Evolutionary conservation across 2,113 vertebrate genomes (phyloP).

Genomic region (Misgurnus mizolepis): DNA sequence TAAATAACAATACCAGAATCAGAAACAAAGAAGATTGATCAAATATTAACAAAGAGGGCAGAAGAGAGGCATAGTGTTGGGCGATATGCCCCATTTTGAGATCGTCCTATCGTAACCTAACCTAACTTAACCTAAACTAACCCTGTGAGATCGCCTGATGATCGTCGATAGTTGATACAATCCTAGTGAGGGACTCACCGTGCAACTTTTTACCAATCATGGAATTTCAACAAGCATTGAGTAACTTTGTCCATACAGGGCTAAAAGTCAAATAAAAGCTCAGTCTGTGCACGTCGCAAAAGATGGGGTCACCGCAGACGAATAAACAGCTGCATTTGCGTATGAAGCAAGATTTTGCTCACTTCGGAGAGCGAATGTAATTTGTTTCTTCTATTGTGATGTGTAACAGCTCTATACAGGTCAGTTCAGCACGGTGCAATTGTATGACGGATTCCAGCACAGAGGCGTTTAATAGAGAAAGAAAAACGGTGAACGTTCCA

Average conservation of each 20-base stretch:
- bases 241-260: background rate
- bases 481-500: background rate
- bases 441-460: background rate
- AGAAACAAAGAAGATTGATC: too few species aligned
- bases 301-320: background rate
- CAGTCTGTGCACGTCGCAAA: background rate
- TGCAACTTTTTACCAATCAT: background rate
- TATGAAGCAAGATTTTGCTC: background rate
- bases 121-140: too few species aligned
- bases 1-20: too few species aligned
- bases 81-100: too few species aligned
- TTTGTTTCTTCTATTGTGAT: constrained; percentile 5
- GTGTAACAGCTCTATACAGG: constrained; percentile 14
- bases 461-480: constrained; percentile 25
- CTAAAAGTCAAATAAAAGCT: background rate
- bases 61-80: too few species aligned
- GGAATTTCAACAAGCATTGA: background rate
- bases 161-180: too few species aligned
- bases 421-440: constrained; percentile 4
- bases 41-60: too few species aligned
- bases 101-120: too few species aligned
- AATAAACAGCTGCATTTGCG: background rate
- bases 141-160: too few species aligned
- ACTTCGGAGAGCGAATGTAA: background rate
- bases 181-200: too few species aligned